Percentiles rank a stretch among this genome's conserved stretches.
These are phyloP conservation scores for Onthophagus sagittarius DNA, from an alignment of 2,888 invertebrate species.

Conservation along the genomic window DNA sequence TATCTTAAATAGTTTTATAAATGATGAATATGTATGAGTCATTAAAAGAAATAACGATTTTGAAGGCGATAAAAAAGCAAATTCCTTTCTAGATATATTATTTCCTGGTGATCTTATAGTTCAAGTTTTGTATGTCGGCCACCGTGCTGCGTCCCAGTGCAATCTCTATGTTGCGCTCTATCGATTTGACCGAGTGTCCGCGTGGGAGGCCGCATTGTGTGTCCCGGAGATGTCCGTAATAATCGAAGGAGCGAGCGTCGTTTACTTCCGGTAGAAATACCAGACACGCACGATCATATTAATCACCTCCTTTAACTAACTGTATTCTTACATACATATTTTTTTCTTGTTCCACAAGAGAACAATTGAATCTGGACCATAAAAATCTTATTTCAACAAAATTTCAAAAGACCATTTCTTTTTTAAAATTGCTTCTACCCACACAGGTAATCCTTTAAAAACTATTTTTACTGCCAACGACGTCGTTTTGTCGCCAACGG, in stretches of 20 bases:
- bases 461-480: not conserved
- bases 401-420: no score
- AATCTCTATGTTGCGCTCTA: not conserved
- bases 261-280: not conserved
- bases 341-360: no score
- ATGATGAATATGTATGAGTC: no score
- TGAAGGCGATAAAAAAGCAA: not conserved
- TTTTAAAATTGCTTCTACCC: not conserved
- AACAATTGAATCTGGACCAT: no score
- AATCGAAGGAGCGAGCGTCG: not conserved
- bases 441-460: not conserved
- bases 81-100: not conserved
- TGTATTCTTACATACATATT: not conserved
- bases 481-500: not conserved
- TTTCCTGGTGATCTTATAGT: not conserved
- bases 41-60: no score
- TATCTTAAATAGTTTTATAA: no score
- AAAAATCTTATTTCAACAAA: no score
- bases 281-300: not conserved
- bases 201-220: not conserved
- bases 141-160: not conserved
- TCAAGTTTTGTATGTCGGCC: not conserved
- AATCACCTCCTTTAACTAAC: not conserved
- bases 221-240: not conserved
- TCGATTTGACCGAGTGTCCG: conserved; percentile 7